Evolutionary conservation across 2,888 invertebrate species (phyloP), one percentile per base, ranked within the genome.

Genomic region (Drosophila colorata): DNA sequence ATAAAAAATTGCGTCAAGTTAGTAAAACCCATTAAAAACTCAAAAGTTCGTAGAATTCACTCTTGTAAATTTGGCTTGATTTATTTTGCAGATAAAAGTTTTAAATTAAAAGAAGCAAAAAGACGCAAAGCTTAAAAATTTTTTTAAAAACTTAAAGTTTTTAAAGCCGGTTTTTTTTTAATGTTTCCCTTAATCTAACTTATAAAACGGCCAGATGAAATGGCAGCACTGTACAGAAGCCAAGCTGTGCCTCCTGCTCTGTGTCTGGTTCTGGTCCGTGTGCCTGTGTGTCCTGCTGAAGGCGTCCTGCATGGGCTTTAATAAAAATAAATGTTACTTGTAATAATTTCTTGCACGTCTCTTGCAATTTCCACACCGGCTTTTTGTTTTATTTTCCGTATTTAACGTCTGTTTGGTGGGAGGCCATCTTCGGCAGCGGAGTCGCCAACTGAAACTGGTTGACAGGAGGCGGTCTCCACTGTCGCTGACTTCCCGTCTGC

Each of bases 291-390:
- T 73, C 73, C 61, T 69, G 67, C 48, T 49, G 48, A 51, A 55
- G 69, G 69, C 48, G 52, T 70, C 69, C 69, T 74, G 74, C 57
- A 61, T 63, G 60, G 66, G 74, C 87, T 84, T 87, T 84, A 84
- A 84, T 84, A 87, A 84, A 87, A 87, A 84, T 87, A 84, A 85
- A 87, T 84, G 87, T 84, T 85, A 76, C 83, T 81, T 76, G 78
- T 84, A 80, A 83, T 87, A 87, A 87, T 83, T 83, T 87, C 75
- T 73, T 75, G 78, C 82, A 87, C 87, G 87, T 83, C 84, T 73
- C 73, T 53, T 44, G 80, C 78, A 83, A 83, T 86, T 86, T 83
- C 63, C 77, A 48, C 58, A 18, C 70, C 44, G 33, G 20, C 41
- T 49, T 56, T 67, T 56, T 64, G 63, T 68, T 56, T 61, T 75